Evolutionary conservation across 2,888 invertebrate species (phyloP).

Genomic region (Lepidocyrtoides sp.): DNA sequence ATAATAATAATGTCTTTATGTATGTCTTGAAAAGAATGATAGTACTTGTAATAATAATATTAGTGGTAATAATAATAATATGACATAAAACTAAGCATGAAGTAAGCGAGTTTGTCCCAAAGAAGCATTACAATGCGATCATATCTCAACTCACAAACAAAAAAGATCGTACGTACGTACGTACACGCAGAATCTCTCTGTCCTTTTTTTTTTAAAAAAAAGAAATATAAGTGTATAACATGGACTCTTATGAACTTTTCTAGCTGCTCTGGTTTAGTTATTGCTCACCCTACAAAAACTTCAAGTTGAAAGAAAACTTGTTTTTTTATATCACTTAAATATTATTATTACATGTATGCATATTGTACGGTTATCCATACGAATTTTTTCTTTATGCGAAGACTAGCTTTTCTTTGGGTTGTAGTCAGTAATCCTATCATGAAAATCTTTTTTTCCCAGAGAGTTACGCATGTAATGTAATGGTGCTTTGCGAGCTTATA

Average conservation of each 20-base stretch:
- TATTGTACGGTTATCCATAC: not conserved
- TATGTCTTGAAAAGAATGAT: too few species aligned
- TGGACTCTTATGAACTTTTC: too few species aligned
- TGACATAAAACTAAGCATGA: slow-evolving; percentile 45
- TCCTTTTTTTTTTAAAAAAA: not conserved
- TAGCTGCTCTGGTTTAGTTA: not conserved
- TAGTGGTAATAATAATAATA: slow-evolving; percentile 51
- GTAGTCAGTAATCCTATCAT: slow-evolving; percentile 65
- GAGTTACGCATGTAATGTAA: slow-evolving; percentile 72
- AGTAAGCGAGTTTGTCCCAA: not conserved
- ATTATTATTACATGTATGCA: not conserved
- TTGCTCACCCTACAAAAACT: not conserved
- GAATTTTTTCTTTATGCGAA: not conserved
- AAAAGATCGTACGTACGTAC: too few species aligned
- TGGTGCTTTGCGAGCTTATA: slow-evolving; percentile 68
- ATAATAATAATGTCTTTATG: not conserved
- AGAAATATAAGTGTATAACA: not conserved
- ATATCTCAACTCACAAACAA: slow-evolving; percentile 34
- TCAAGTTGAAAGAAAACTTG: not conserved
- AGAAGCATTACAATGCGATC: slow-evolving; percentile 43
- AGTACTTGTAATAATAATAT: slow-evolving; percentile 1
- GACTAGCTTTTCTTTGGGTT: not conserved
- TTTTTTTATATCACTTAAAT: not conserved
- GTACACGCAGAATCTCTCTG: not conserved
- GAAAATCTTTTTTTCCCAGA: slow-evolving; percentile 65